Evolutionary conservation across 2,113 vertebrate genomes (phyloP), one percentile per base, ranked within the genome.

Genomic region (Cochlearius cochlearius): DNA sequence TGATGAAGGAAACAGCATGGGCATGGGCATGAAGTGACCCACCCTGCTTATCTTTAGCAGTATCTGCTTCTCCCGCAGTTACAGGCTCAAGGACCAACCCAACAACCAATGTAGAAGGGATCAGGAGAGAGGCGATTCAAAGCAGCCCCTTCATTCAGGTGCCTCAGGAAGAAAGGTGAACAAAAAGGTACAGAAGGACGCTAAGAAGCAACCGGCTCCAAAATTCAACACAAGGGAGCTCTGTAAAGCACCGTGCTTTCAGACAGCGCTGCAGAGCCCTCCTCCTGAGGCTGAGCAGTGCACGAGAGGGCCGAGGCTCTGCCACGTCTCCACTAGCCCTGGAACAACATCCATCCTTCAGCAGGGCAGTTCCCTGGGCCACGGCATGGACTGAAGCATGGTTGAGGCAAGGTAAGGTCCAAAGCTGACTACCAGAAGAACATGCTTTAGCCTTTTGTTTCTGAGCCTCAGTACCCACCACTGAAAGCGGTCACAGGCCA

Each of bases 331-430:
- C 60, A 6, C 20, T 2, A 39, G 32, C 22, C 50, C 12, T 34
- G 25, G 66, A 36, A 30, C 34, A 63, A 30, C n/a, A 36, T 6
- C 74, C 20, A 7, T 12, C n/a, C 62, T 15, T 5, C 8, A 64
- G 82, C 38, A 39, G 22, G 34, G 32, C 82, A 39, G 45, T 7
- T 62, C 66, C 49, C 30, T 47, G 22, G 43, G 22, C 9, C 43
- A 12, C 10, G 13, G 25, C 27, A 26, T 14, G n/a, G 63, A 14
- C 18, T 2, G 21, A 72, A 4, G 19, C 64, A n/a, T 0, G 2
- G 25, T 1, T 12, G 36, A 43, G 22, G 62, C 1, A 2, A 47
- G 14, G 25, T 7, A 49, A 34, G 10, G 26, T 52, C 74, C 47
- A 56, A 39, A 74, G 50, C 8, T 2, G 22, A 63, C 5, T 5